Percentiles rank a stretch among this genome's conserved stretches.
These are phyloP conservation scores for Cynopterus brachyotis DNA, from an alignment of 2,113 vertebrate genomes.

Conservation along the genomic window DNA sequence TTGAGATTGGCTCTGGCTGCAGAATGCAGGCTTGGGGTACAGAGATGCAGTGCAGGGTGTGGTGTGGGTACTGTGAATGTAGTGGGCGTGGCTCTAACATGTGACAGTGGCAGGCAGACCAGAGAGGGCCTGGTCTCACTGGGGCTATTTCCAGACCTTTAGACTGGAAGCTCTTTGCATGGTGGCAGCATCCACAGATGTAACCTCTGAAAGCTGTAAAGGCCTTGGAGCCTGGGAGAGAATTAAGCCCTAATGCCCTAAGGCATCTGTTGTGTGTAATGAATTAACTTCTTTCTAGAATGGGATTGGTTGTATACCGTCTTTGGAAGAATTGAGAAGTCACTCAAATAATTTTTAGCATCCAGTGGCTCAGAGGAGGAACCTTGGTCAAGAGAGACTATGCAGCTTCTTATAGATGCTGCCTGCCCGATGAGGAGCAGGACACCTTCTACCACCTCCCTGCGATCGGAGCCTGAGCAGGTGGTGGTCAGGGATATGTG, in stretches of 20 bases:
- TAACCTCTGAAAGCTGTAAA: neutral
- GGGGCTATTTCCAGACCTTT: neutral
- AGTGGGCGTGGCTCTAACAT: neutral
- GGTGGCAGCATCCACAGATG: neutral
- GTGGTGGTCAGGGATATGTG: neutral
- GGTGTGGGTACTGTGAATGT: neutral
- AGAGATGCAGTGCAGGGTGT: neutral
- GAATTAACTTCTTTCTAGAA: slow-evolving; percentile 44
- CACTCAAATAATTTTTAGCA: slow-evolving; percentile 6
- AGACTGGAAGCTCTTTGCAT: neutral
- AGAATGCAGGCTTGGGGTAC: neutral
- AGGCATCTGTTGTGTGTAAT: neutral
- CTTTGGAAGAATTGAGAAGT: slow-evolving; percentile 41
- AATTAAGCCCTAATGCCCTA: neutral
- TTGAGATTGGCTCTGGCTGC: neutral
- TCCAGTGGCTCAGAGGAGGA: slow-evolving; percentile 39
- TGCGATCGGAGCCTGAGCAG: neutral
- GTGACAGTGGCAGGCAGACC: rapidly evolving
- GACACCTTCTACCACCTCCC: neutral
- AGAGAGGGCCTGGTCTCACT: neutral
- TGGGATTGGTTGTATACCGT: slow-evolving; percentile 14
- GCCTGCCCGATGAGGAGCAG: neutral
- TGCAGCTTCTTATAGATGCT: neutral
- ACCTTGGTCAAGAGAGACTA: neutral
- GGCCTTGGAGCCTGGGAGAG: neutral